Base-by-base conservation (phyloP, 2,888 invertebrate genomes). In the Parelbella ahira region DNA sequence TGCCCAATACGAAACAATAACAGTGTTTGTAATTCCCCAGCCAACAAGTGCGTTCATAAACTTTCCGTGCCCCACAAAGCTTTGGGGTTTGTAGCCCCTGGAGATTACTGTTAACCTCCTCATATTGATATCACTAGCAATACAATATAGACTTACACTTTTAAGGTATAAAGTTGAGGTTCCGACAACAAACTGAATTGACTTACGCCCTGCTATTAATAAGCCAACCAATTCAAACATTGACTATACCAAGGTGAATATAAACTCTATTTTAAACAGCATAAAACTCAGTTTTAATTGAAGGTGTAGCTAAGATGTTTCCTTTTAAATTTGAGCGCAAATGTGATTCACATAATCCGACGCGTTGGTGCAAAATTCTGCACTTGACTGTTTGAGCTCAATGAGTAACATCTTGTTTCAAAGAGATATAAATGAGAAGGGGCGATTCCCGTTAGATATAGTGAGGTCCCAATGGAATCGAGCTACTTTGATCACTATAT, bases 331-430 rank as follows among this genome's bases (percentile, higher is more conserved):
- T 27, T 3, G 19, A 73, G 71, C 8, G 7, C 11, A 4, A 13
- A 72, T 78, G 81, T 84, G 83, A 87, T 84, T 86, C 82, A 63
- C 78, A 81, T 84, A 83, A 84, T 83, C 82, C 76, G 69, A 71
- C 63, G 67, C 61, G 61, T 68, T 63, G 66, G 66, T 71, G 66
- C 66, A 68, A 66, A 81, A 78, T 83, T 81, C 70, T 76, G 78
- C 83, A 82, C 84, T 86, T 82, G 84, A 81, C 80, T 76, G 57
- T 62, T 53, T 54, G 51, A 54, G 56, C 58, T 67, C 60, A 70
- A 71, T 76, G 68, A 66, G 58, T 63, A 75, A 73, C 80, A 82
- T 81, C 83, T 82, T 82, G 81, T 82, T 77, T 56, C 49, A 54
- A 49, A 51, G 53, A 53, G 56, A 56, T 55, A 61, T 56, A 57